A percentile compares a stretch with the other conserved stretches of the same genome.
Evolutionary conservation across 1,140 invertebrate species (phyloP).

Genomic region (Drusus annulatus): DNA sequence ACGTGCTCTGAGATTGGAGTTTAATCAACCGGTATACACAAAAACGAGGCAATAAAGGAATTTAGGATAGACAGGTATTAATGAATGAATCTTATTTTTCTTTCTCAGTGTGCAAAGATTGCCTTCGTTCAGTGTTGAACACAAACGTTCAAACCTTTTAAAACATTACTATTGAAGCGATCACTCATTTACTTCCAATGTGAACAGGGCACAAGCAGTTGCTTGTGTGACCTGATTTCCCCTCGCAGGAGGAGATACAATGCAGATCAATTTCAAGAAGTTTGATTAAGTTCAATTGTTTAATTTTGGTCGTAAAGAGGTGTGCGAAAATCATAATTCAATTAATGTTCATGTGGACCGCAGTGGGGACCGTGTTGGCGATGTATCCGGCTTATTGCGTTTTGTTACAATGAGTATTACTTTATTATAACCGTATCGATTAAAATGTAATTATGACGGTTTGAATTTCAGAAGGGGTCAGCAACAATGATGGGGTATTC

Average conservation of each 20-base stretch:
- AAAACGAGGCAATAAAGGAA: too few relatives aligned
- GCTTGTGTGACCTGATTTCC: neutral
- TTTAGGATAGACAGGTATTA: neutral
- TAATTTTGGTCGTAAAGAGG: conserved; percentile 2
- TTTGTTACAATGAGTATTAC: neutral
- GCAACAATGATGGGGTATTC: neutral
- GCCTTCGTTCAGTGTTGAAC: neutral
- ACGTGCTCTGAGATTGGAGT: too few relatives aligned
- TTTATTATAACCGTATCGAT: neutral
- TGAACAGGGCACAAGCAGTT: neutral
- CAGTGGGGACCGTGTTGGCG: neutral
- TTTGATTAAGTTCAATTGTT: conserved; percentile 20
- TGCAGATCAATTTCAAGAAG: neutral
- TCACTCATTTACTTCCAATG: neutral
- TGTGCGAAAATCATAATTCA: neutral
- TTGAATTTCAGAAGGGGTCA: neutral
- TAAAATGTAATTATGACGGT: neutral
- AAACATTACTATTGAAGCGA: neutral
- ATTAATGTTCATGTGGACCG: neutral
- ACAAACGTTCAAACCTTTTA: neutral
- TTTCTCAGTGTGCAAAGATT: neutral
- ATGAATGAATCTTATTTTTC: neutral
- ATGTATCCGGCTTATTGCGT: too few relatives aligned
- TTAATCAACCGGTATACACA: too few relatives aligned
- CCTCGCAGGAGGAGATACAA: neutral